Percentiles rank a stretch among this genome's conserved stretches.
Conservation (phyloP, 2,888 invertebrate genomes). For the Diaphora mendica region DNA sequence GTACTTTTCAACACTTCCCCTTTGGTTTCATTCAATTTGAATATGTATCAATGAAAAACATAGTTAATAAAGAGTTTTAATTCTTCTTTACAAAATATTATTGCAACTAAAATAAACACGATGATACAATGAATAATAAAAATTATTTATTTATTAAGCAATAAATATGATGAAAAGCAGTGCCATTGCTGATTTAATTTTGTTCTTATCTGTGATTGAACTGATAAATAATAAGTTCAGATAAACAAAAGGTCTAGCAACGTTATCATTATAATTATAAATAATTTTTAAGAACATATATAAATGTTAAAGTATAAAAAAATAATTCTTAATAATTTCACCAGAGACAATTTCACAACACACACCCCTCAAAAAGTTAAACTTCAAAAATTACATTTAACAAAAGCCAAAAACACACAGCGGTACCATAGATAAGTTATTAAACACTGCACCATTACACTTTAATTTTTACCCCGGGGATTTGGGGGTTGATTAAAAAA, state of each 20-base stretch:
- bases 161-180: background rate
- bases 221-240: background rate
- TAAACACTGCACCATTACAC: slow-evolving; percentile 85
- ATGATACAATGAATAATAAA: background rate
- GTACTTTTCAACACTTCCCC: no score
- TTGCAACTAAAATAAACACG: background rate
- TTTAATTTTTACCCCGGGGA: slow-evolving; percentile 83
- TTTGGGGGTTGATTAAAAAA: slow-evolving; percentile 78
- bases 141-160: background rate
- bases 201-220: slow-evolving; percentile 11
- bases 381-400: slow-evolving; percentile 80
- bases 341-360: background rate
- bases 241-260: background rate
- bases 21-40: no score
- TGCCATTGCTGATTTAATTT: slow-evolving; percentile 2
- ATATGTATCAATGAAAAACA: no score
- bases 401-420: slow-evolving; percentile 76
- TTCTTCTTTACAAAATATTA: background rate
- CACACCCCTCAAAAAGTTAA: slow-evolving; percentile 58
- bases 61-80: background rate
- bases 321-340: slow-evolving; percentile 23
- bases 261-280: background rate
- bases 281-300: background rate
- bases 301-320: background rate
- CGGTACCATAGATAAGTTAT: slow-evolving; percentile 83